A percentile compares a stretch with the other conserved stretches of the same genome.
These are phyloP conservation scores for Leucophenga montana DNA, from an alignment of 2,888 invertebrate genomes.

Conservation along the genomic window DNA sequence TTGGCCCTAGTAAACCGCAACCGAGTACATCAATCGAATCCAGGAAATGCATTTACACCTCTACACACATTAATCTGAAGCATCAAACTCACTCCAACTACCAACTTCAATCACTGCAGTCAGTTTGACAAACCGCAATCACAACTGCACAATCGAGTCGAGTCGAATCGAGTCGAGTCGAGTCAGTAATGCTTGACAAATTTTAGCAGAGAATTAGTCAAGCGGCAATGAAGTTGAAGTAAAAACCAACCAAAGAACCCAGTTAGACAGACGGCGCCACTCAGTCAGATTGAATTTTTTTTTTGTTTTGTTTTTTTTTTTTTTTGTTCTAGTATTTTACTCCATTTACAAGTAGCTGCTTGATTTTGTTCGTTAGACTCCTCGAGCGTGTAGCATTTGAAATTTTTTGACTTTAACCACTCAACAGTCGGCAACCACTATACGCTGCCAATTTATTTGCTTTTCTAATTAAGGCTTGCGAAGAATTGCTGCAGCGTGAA, in stretches of 20 bases:
- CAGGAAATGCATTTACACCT: too few species aligned
- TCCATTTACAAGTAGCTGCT: background rate
- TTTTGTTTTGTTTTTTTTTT: too few species aligned
- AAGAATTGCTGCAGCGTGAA: background rate
- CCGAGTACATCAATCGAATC: too few species aligned
- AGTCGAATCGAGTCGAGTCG: too few species aligned
- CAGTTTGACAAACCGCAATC: background rate
- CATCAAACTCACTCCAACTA: too few species aligned
- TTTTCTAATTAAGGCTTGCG: constrained; percentile 53
- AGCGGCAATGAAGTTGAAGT: constrained; percentile 10
- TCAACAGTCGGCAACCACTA: constrained; percentile 25
- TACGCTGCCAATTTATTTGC: constrained; percentile 47
- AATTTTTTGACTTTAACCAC: constrained; percentile 8
- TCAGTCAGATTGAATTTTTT: background rate
- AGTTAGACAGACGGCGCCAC: background rate
- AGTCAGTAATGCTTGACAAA: background rate
- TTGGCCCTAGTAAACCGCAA: too few species aligned
- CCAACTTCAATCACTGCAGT: too few species aligned
- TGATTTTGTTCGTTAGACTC: background rate
- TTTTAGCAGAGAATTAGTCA: background rate
- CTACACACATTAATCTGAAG: too few species aligned
- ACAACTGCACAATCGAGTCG: background rate
- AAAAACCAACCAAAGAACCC: background rate
- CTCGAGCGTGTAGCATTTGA: background rate
- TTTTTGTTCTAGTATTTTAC: background rate